These are phyloP conservation scores for Actinopyga echinites DNA, from an alignment of 53 echinoderm and acorn worm genomes.

Conservation along the genomic window DNA sequence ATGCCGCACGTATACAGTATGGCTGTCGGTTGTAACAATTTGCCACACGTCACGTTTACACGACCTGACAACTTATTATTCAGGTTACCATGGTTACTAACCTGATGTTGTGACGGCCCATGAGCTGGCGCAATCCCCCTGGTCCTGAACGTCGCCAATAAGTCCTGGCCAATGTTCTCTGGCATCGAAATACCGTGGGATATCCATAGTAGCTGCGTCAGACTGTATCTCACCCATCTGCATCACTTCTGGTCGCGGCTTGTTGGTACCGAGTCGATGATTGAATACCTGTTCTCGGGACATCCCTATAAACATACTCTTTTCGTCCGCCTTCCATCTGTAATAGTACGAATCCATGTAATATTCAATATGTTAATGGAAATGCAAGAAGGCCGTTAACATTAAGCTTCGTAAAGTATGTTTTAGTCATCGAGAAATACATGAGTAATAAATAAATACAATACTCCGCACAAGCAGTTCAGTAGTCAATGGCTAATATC, in stretches of 20 bases:
- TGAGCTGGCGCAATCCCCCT: slow-evolving; percentile 92
- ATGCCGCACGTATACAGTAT: too few species aligned
- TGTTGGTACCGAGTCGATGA: slow-evolving; percentile 80
- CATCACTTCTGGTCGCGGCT: slow-evolving; percentile 71
- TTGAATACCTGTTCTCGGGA: slow-evolving; percentile 55
- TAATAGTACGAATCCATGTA: background rate
- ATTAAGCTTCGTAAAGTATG: background rate
- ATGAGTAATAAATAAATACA: too few species aligned
- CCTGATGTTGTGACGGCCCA: slow-evolving; percentile 96
- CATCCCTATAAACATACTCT: slow-evolving; percentile 78
- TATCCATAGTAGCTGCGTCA: slow-evolving; percentile 55
- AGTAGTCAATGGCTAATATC: too few species aligned
- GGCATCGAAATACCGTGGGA: slow-evolving; percentile 83
- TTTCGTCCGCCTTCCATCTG: slow-evolving; percentile 87
- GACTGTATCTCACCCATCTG: slow-evolving; percentile 86
- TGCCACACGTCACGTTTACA: too few species aligned
- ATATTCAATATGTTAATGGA: background rate
- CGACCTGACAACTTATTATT: too few species aligned
- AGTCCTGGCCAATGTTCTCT: slow-evolving; percentile 84
- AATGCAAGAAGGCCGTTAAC: background rate
- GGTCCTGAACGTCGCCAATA: slow-evolving; percentile 71
- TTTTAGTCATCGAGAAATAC: too few species aligned
- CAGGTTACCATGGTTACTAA: slow-evolving; percentile 13
- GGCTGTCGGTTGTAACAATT: too few species aligned
- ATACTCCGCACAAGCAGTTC: too few species aligned